Base-by-base conservation (phyloP, 1,140 invertebrate species). In the Steinernema khuongi region DNA sequence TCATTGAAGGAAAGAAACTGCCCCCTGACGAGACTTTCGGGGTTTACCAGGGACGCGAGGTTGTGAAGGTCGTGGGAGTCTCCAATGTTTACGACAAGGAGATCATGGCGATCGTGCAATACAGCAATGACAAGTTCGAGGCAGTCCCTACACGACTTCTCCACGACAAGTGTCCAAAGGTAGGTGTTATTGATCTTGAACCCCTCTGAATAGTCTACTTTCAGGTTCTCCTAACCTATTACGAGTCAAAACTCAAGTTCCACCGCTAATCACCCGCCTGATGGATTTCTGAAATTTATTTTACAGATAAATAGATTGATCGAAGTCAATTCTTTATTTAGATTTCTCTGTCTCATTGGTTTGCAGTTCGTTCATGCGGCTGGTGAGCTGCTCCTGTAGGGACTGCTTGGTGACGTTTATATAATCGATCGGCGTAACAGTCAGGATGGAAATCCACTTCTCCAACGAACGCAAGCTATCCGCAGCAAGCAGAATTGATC, bases 381-480 rank as follows among this genome's bases (percentile, higher is more conserved):
- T 60, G 11, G 50, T 60, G 18, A 78, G 76, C 41, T 78, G 77
- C 22, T 78, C 77, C 0, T 60, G 19, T 18, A 77, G 77, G 19
- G 74, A 75, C 44, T 78, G 77, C 44, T 77, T 78, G 0, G 77
- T 74, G 1, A 78, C 29, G 17, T 72, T 31, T 18, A 78, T 78
- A 31, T 78, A 78, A 19, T 78, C 77, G 31, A 78, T 77, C 14
- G 77, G 75, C 19, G 77, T 68, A 17, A 78, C 77, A n/a, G 71
- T 78, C 17, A 78, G 33, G 2, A 74, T 31, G 1, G 77, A 78
- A 7, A 78, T 73, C 77, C 77, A 78, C 74, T 68, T 67, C 14
- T 79, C 76, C 18, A 78, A 67, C 1, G 76, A 72, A 50, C 74
- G 74, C 69, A 78, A 73, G 32, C 44, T 60, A 28, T 74, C 72